Base-by-base conservation (phyloP, 2,113 vertebrate species). In the Colius striatus region DNA sequence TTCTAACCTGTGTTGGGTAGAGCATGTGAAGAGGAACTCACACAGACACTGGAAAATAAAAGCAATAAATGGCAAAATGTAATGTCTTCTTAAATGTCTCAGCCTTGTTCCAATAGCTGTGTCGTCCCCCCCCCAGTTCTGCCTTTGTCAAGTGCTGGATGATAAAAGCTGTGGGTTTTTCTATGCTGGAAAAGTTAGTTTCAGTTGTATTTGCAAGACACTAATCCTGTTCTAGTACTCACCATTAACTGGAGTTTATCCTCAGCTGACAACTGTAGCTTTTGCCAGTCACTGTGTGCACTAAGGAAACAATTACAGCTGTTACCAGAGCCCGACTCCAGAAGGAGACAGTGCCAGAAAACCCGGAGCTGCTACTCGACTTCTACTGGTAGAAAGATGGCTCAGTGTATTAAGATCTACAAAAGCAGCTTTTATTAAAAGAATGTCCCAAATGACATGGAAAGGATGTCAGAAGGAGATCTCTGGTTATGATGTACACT, bases 71-170 rank as follows among this genome's bases (percentile, higher is more conserved):
- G 17, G 23, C 48, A 72, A 77, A 66, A 50, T 9, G 30, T 48
- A 54, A 18, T 1, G 5, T n/a, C 25, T 45, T 30, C 27, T 41
- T 47, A 10, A 17, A 43, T 48, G 21, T 53, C n/a, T 45, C 22
- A 77, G 32, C 47, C 27, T 50, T 26, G 30, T 73, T 84, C 27
- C 7, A 2, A 2, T 5, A 15, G 34, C 29, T 43, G 32, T 17
- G 27, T 30, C 32, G n/a, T n/a, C 47, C 47, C 23, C 16, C 65
- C 17, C 65, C 43, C 1, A 0, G 15, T 41, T 62, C 51, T 0
- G 2, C 29, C 75, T 34, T 32, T 84, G 74, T 57, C 62, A 47
- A 11, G 48, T 32, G 4, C 5, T 22, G 38, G 36, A 15, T 50
- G 20, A 26, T 26, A 75, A 55, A 68, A 17, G 16, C 30, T 89